Evolutionary conservation across 2,888 invertebrate genomes (phyloP), one percentile per base, ranked within the genome.

Genomic region (Cerceris rybyensis): DNA sequence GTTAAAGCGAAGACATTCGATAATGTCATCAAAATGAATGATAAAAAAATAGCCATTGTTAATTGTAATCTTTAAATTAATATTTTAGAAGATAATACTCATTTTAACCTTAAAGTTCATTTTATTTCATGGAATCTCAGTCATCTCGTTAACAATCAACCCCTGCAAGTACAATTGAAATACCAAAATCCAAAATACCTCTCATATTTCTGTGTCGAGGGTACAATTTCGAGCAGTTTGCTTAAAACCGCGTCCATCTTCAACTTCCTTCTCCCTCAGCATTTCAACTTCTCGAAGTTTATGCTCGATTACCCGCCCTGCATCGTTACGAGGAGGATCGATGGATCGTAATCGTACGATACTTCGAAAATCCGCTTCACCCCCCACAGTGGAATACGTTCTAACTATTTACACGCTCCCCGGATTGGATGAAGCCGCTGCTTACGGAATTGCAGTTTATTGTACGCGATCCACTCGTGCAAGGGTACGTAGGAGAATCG

Each of bases 401-500:
- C 55, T 41, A 72, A 63, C 60, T 68, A 78, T 82, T 75, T 65
- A 43, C 70, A 65, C 72, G 54, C 17, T 66, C 49, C 14, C 67
- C 75, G 80, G 84, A 82, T 82, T 81, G 75, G 68, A 39, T 59
- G 60, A 70, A 75, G 61, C 71, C 61, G 57, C 67, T 60, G 66
- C 52, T 74, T 70, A 67, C 58, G 43, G 64, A 81, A 70, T 78
- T 79, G 52, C 50, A 70, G 69, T 80, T 80, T 77, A 70, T 76
- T 80, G 71, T 70, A 14, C 42, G 28, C 55, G 9, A 46, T 16
- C 42, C 16, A 39, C 69, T 63, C 49, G 28, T 28, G 28, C 28
- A 13, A 59, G 61, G 52, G 54, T 68, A 41, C 39, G 49, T 49
- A 28, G 46, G 60, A 75, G 61, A 50, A 61, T 64, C 61, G 68